These are phyloP conservation scores for Drepana falcataria DNA, from an alignment of 2,888 invertebrate genomes.

Conservation along the genomic window DNA sequence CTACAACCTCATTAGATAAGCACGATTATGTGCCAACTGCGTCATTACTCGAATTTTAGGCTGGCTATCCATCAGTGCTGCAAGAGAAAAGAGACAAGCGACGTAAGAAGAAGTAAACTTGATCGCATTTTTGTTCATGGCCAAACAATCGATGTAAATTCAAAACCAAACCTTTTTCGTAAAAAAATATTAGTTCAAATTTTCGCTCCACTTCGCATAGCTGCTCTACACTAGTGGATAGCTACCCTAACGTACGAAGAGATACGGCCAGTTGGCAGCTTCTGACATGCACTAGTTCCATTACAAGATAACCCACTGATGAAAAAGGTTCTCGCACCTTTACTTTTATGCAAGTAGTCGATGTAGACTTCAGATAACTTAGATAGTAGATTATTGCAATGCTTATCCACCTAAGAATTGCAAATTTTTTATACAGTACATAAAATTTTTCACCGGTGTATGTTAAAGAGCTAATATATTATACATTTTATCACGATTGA, in stretches of 20 bases:
- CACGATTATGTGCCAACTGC: conserved; percentile 31
- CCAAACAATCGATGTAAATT: too few relatives aligned
- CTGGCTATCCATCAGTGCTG: background rate
- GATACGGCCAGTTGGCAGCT: conserved; percentile 39
- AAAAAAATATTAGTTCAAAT: too few relatives aligned
- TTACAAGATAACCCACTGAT: conserved; percentile 45
- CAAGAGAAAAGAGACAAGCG: too few relatives aligned
- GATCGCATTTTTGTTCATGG: too few relatives aligned
- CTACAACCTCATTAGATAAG: conserved; percentile 25
- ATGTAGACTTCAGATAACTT: background rate
- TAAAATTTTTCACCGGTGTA: too few relatives aligned
- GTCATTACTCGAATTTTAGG: conserved; percentile 12
- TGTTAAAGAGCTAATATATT: too few relatives aligned
- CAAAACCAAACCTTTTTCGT: too few relatives aligned
- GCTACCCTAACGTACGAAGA: conserved; percentile 31
- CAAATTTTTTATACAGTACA: too few relatives aligned
- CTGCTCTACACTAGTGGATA: conserved; percentile 1
- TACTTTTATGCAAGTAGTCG: background rate
- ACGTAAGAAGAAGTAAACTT: too few relatives aligned
- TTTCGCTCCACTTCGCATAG: too few relatives aligned
- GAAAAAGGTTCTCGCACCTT: conserved; percentile 12
- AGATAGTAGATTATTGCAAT: background rate
- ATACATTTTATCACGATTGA: too few relatives aligned
- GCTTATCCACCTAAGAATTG: too few relatives aligned
- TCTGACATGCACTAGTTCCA: conserved; percentile 62